Base-by-base conservation (phyloP, 2,113 vertebrate species). In the Talpa occidentalis region DNA sequence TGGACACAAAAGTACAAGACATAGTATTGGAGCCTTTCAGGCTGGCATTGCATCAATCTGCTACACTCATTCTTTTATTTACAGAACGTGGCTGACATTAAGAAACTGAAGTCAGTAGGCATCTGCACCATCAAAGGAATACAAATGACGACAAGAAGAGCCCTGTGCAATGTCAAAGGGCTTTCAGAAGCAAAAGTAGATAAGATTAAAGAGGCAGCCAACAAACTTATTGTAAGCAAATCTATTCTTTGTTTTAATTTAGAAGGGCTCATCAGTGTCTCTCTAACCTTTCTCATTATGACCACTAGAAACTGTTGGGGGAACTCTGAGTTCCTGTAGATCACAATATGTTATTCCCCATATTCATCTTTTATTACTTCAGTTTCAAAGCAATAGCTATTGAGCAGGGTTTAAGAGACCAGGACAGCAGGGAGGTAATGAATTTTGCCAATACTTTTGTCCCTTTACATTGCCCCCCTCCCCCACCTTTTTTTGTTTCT, bases 131-230 rank as follows among this genome's bases (percentile, higher is more conserved):
- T 99, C 88, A 99, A 99, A 98, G 99, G 99, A 73, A 99, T 99
- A 98, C 99, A 99, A 97, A 99, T 99, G 99, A 99, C 99, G 7
- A 99, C 99, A 10, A 99, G 99, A 87, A 99, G 99, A 80, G 98
- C 99, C 12, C 98, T 99, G 32, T 99, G 99, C 98, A 99, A 99
- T 84, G 98, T 99, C 88, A 99, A 99, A 97, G 99, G 99, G 26
- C 98, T 99, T 87, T 99, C 99, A 9, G 99, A 99, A 96, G 99
- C 99, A 69, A 99, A 99, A 98, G 99, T 99, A 97, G 99, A 99
- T 93, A 99, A 99, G 98, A 99, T 99, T 96, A 99, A 99, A 98
- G 99, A 99, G 90, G 99, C 99, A 24, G 99, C 99, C 96, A 99
- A 99, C 97, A 99, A 99, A 95, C 98, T 99, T 87, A 98, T 99